Evolutionary conservation across 2,888 invertebrate genomes (phyloP), one percentile per base, ranked within the genome.

Genomic region (Hirtodrosophila duncani): DNA sequence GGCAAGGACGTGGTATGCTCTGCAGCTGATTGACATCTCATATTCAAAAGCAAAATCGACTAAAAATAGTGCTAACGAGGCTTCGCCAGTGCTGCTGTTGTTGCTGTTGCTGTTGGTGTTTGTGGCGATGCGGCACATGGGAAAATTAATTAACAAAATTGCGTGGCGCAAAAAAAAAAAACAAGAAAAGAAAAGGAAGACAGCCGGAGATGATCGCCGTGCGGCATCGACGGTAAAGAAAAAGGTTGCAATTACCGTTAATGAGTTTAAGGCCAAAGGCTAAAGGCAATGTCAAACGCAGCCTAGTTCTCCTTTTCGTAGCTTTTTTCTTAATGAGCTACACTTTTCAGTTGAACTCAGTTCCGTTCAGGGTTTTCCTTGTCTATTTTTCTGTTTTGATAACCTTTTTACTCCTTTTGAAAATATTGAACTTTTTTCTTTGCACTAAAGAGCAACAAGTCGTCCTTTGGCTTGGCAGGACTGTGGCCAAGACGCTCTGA

Each of bases 61-160:
- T 56, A 63, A 57, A 56, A 50, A 37, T 41, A 33, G 52, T 60
- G 46, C 55, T 72, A 81, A 74, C 65, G 70, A 64, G 58, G 29
- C 41, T 17, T 11, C 20, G 38, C 17, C 48, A 17, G 39, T 33
- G 29, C 10, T 21, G 9, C n/a, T 11, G 10, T 11, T 41, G 13
- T 11, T 24, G 11, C 13, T 38, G 26, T 17, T 30, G 34, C 34
- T 23, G 37, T 14, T 24, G 24, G 10, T 16, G 18, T 10, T 11
- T 7, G 5, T 9, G 10, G 21, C 1, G 2, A 31, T 29, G 30
- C 26, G 46, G 49, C 61, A 66, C 58, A 65, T 67, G 63, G 53
- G 51, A 74, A 80, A 83, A 81, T 82, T 83, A 82, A 82, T 82
- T 82, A 82, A 81, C 74, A 68, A 63, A 81, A 82, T 69, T 68